These are phyloP conservation scores for Labeo calbasu DNA, from an alignment of 2,797 vertebrate species.

Conservation along the genomic window DNA sequence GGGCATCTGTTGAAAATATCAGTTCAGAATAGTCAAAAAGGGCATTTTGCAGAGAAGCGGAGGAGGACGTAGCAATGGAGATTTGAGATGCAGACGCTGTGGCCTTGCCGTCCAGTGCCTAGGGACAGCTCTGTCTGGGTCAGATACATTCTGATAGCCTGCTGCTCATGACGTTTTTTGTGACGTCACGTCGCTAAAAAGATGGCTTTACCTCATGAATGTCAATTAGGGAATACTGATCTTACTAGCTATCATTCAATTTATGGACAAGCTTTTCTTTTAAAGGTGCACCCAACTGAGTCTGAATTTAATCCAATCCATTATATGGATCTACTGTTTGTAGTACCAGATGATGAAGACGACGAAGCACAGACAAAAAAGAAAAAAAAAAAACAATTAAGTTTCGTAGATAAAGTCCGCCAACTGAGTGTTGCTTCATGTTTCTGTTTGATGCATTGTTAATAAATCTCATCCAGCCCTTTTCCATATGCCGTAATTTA, in stretches of 20 bases:
- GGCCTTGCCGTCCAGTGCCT: conserved; percentile 18
- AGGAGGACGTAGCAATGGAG: conserved; percentile 4
- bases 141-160: conserved; percentile 34
- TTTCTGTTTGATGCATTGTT: neutral
- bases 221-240: neutral
- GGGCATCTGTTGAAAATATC: conserved; percentile 21
- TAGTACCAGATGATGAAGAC: neutral
- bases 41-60: neutral
- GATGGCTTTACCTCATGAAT: neutral
- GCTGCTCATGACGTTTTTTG: neutral
- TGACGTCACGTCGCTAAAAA: neutral
- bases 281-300: neutral
- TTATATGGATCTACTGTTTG: neutral
- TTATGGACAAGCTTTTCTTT: neutral
- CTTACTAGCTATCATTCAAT: neutral
- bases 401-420: too few species aligned
- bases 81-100: conserved; percentile 38
- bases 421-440: neutral
- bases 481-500: neutral
- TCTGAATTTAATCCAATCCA: neutral
- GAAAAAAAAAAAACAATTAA: too few species aligned
- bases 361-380: neutral
- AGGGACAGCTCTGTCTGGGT: conserved; percentile 37
- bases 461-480: neutral
- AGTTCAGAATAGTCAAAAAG: conserved; percentile 2